Conservation (phyloP, 2,797 vertebrate genomes). For the Megalops cyprinoides region DNA sequence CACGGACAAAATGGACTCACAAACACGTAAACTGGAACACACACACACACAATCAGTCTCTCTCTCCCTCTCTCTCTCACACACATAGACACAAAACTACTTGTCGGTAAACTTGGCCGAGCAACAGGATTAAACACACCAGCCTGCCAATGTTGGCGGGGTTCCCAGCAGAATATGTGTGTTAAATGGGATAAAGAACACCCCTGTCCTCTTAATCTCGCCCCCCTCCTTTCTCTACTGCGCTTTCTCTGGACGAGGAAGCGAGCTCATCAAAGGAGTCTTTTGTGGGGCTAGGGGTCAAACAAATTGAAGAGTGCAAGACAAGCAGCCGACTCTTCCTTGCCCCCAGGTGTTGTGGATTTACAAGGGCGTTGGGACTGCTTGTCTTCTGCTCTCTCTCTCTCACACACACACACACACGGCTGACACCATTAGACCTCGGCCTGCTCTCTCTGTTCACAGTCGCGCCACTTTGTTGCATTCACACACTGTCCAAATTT, state of each 20-base stretch:
- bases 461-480: too few relatives aligned
- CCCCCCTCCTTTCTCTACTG: conserved; percentile 23
- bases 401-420: too few relatives aligned
- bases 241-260: not conserved
- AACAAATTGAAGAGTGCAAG: conserved; percentile 34
- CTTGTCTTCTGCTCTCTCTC: conserved; percentile 32
- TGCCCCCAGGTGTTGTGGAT: conserved; percentile 41
- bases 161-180: conserved; percentile 62
- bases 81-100: conserved; percentile 43
- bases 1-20: conserved; percentile 40
- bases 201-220: conserved; percentile 68
- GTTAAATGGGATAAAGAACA: conserved; percentile 79
- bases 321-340: conserved; percentile 40
- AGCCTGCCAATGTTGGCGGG: conserved; percentile 67
- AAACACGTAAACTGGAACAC: not conserved
- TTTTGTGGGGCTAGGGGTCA: conserved; percentile 47
- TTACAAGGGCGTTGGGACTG: conserved; percentile 29
- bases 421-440: too few relatives aligned
- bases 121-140: conserved; percentile 70
- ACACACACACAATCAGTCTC: conserved; percentile 27
- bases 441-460: too few relatives aligned
- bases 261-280: conserved; percentile 47
- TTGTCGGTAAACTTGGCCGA: conserved; percentile 53
- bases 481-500: too few relatives aligned
- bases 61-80: conserved; percentile 29